Evolutionary conservation across 1,140 invertebrate genomes (phyloP), one percentile per base, ranked within the genome.

Genomic region (Littorina saxatilis): DNA sequence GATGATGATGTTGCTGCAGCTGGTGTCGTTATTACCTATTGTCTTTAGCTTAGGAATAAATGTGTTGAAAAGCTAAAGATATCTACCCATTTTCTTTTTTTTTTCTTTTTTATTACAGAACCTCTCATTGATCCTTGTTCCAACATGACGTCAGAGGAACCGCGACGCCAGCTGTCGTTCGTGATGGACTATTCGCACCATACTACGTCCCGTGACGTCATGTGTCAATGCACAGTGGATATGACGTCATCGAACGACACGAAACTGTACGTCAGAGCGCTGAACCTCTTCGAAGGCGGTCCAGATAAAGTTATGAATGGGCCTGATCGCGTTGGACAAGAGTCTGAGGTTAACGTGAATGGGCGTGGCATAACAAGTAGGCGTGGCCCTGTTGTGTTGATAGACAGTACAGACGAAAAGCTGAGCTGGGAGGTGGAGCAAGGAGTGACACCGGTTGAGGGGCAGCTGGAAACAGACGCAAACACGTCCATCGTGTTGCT

Each of bases 121-220:
- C 66, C 66, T 37, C 35, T 68, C 37, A 9, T 35, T 7, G n/a
- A 76, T 32, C 74, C 74, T 27, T 76, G 74, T 37, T 76, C 74
- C 27, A 58, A 76, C 74, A 58, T 23, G n/a, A 76, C 35, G 43
- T 35, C 74, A n/a, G 50, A 23, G 3, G 27, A 35, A 11, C 7
- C 27, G 7, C 27, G 3, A 66, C 37, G 39, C 47, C 15, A 17
- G n/a, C 50, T 39, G 39, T 58, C 74, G 3, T 29, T 76, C 17
- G 50, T 76, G 11, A 23, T 76, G 29, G 47, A 76, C 74, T 76
- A 76, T 29, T 32, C 50, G 32, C 74, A 29, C 23, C 74, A 76
- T 27, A n/a, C 29, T 2, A 58, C 29, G 1, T 47, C 23, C 9
- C n/a, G 47, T n/a, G 50, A 55, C 74, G 20, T 76, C 47, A 58